Percentiles rank a stretch among this genome's conserved stretches.
Evolutionary conservation across 2,888 invertebrate species (phyloP).

Genomic region (Epirrhoe alternata): DNA sequence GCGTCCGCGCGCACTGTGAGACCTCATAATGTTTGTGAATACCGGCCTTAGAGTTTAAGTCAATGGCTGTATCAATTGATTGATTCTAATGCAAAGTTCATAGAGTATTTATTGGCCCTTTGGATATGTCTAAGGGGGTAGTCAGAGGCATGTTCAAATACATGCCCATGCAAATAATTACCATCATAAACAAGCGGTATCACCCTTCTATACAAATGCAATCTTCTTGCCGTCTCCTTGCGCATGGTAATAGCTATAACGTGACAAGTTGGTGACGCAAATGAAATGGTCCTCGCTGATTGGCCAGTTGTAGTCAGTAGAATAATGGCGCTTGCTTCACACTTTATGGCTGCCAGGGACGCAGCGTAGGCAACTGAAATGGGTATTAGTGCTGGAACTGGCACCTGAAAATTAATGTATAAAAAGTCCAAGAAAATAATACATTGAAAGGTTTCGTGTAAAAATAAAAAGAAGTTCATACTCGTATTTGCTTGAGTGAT

Average conservation of each 20-base stretch:
- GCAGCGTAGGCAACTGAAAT: slow-evolving; percentile 18
- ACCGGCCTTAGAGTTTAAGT: too few relatives aligned
- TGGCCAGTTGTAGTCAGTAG: slow-evolving; percentile 21
- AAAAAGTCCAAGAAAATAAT: not conserved
- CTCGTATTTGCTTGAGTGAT: too few relatives aligned
- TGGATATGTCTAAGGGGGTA: too few relatives aligned
- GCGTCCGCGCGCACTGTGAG: too few relatives aligned
- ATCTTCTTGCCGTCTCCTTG: slow-evolving; percentile 41
- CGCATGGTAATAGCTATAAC: slow-evolving; percentile 48
- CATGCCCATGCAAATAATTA: slow-evolving; percentile 22
- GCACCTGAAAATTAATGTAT: slow-evolving; percentile 12
- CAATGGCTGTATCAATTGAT: too few relatives aligned
- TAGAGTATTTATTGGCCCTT: too few relatives aligned
- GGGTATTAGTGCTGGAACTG: slow-evolving; percentile 17
- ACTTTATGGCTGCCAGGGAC: slow-evolving; percentile 11
- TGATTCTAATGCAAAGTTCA: too few relatives aligned
- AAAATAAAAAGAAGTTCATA: too few relatives aligned
- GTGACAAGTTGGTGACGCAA: slow-evolving; percentile 24
- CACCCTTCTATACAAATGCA: slow-evolving; percentile 55
- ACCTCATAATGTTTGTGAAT: too few relatives aligned
- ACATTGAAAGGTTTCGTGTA: too few relatives aligned
- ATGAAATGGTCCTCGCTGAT: slow-evolving; percentile 18
- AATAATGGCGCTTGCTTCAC: slow-evolving; percentile 15
- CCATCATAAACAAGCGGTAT: slow-evolving; percentile 52
- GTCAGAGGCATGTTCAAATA: not conserved